Evolutionary conservation across 2,888 invertebrate genomes (phyloP), one percentile per base, ranked within the genome.

Genomic region (Amblyjoppa proteus): DNA sequence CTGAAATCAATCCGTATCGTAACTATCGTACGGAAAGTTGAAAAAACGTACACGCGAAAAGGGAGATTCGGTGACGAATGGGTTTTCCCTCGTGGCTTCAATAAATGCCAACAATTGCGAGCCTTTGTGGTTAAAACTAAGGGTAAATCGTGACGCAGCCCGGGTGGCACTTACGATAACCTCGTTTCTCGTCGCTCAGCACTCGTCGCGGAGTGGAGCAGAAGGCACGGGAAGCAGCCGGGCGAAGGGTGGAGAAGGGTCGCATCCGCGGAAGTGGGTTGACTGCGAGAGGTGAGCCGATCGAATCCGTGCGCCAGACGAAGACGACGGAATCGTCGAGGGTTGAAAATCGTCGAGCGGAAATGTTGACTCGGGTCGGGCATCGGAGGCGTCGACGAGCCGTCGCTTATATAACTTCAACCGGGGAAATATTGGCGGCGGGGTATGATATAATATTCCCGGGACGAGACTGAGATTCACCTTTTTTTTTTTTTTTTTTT

Each of bases 101-200:
- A 92, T 93, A 92, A 92, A 90, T 90, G 89, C 89, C 89, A 90
- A 92, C 91, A 90, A 91, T 92, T 92, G 89, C n/a, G 9, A 45
- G 90, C 89, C 89, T 92, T 92, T 92, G 90, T 90, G 87, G 87
- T 58, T 87, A 88, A 89, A 88, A 89, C 87, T 88, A 89, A 89
- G 89, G 89, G 89, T 58, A 58, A 90, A 91, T 89, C 89, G 88
- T 90, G 89, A 89, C 90, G 90, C 90, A 89, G 89, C 90, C 13
- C 13, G 45, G 13, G 45, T 89, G 89, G 90, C 89, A 90, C 93
- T 92, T 89, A 89, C 88, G 90, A 91, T 93, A 93, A 93, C 92
- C 93, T 88, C 89, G 92, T 93, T 93, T 90, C 89, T 73, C 45
- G 20, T 20, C 49, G 38, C 7, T 84, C 87, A 91, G 89, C 89